Conservation (phyloP, 2,113 vertebrate genomes). For the Cryptomyrus ogoouensis region DNA sequence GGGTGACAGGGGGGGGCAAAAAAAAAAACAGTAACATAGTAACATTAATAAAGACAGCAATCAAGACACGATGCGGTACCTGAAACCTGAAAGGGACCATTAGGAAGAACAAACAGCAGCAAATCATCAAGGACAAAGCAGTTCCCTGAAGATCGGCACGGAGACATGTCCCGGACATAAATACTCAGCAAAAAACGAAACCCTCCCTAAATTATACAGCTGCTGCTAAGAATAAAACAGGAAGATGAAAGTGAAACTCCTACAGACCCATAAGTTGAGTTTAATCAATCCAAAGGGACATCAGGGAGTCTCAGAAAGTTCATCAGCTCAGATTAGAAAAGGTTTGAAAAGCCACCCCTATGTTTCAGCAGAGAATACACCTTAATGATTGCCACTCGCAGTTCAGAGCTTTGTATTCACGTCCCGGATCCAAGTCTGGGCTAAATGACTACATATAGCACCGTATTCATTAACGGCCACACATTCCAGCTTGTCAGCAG, state of each 20-base stretch:
- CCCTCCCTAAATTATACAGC: neutral
- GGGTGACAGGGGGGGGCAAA: neutral
- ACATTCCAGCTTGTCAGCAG: neutral
- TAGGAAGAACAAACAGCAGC: neutral
- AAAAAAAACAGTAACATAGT: neutral
- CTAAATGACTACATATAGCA: neutral
- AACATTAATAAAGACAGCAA: neutral
- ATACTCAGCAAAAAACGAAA: neutral
- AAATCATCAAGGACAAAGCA: neutral
- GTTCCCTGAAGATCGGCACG: neutral
- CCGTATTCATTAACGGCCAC: neutral
- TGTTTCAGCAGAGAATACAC: neutral
- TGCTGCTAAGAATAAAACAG: neutral
- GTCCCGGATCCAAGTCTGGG: neutral
- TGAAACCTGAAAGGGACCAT: neutral
- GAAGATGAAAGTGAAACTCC: neutral
- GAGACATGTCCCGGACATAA: neutral
- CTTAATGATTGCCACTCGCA: neutral
- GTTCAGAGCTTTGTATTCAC: neutral
- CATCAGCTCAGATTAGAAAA: neutral
- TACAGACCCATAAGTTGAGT: neutral
- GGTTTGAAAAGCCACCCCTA: neutral
- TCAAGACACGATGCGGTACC: neutral
- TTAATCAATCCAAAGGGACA: neutral
- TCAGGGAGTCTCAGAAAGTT: neutral